Conservation (phyloP, 64 coral and sea anemone genomes). For the Stichodactyla helianthus region DNA sequence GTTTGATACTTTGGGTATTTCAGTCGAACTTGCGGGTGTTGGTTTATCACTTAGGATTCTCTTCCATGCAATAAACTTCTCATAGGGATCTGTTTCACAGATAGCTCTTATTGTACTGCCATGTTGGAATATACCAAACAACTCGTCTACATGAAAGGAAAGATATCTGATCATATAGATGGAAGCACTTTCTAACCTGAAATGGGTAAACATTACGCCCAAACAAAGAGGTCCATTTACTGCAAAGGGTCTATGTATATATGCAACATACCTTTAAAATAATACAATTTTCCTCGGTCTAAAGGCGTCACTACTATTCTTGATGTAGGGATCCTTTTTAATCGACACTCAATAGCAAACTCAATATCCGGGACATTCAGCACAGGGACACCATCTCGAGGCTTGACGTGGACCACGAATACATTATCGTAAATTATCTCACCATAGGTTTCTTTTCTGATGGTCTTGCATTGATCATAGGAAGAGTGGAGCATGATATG, state of each 20-base stretch:
- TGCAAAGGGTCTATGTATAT: no score
- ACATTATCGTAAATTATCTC: constrained; percentile 9
- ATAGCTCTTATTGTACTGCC: neutral
- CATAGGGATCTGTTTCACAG: neutral
- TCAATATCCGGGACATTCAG: constrained; percentile 3
- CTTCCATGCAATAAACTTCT: neutral
- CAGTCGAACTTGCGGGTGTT: no score
- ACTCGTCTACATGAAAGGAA: neutral
- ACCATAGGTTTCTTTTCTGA: neutral
- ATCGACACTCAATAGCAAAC: neutral
- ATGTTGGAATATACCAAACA: neutral
- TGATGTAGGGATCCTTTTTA: neutral
- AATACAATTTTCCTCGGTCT: neutral
- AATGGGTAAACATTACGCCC: no score
- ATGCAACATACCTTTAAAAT: neutral
- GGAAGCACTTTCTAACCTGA: no score
- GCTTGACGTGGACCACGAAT: neutral
- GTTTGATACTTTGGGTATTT: neutral
- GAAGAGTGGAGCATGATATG: neutral
- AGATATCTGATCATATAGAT: neutral
- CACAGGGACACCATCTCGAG: neutral
- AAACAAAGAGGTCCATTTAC: no score
- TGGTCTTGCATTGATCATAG: neutral
- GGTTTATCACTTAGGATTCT: no score
- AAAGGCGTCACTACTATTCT: neutral